Conservation (phyloP, 2,113 vertebrate species). For the Prochilodus magdalenae region DNA sequence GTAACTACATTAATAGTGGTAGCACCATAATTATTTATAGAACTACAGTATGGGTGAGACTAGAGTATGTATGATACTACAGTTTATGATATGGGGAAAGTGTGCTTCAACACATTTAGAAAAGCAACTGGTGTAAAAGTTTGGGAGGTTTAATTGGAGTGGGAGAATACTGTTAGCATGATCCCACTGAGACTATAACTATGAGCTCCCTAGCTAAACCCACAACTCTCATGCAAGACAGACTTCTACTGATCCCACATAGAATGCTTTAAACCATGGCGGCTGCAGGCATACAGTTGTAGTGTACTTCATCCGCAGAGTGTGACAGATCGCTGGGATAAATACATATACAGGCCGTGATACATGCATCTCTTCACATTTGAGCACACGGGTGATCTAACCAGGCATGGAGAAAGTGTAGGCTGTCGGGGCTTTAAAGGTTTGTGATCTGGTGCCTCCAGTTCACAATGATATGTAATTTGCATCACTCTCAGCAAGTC, state of each 20-base stretch:
- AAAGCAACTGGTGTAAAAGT: too few relatives aligned
- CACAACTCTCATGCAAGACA: neutral
- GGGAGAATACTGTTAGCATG: neutral
- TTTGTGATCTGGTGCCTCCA: neutral
- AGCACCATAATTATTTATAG: too few relatives aligned
- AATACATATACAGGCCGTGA: neutral
- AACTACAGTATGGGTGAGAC: too few relatives aligned
- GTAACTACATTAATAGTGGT: too few relatives aligned
- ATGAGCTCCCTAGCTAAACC: too few relatives aligned
- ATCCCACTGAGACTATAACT: neutral
- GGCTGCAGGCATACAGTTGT: neutral
- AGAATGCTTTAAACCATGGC: neutral
- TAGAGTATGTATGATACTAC: too few relatives aligned
- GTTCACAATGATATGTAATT: neutral
- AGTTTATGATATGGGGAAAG: too few relatives aligned
- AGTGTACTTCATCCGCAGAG: neutral
- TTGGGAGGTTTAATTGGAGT: too few relatives aligned
- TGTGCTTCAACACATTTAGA: too few relatives aligned
- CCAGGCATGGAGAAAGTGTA: neutral
- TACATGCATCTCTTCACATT: neutral
- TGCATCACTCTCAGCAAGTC: neutral
- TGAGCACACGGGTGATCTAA: neutral
- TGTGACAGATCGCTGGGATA: constrained; percentile 2
- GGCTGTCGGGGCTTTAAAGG: neutral
- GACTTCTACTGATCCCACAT: neutral